phyloP scores from a whole-genome alignment of 2,113 vertebrate species.

The Hippolais icterina region DNA sequence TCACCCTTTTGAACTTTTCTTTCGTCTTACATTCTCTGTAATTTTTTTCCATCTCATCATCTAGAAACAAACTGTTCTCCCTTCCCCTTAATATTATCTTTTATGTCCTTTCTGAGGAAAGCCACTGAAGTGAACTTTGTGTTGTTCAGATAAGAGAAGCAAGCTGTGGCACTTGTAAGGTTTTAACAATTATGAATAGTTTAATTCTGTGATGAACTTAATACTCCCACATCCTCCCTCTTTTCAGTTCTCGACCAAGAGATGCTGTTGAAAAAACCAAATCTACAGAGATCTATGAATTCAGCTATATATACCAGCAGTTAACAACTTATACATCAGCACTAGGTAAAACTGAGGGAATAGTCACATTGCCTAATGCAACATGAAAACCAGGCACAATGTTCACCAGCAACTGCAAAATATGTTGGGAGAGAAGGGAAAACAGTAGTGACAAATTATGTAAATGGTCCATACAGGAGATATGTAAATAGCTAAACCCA shows the following conservation, averaged over 20 bases:
- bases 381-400: neutral
- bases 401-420: neutral
- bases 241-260: conserved; percentile 35
- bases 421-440: neutral
- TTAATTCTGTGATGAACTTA: conserved; percentile 58
- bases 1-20: neutral
- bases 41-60: neutral
- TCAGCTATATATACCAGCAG: conserved; percentile 21
- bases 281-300: conserved; percentile 4
- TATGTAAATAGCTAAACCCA: neutral
- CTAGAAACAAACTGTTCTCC: neutral
- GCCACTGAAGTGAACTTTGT: conserved; percentile 15
- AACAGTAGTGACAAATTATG: neutral
- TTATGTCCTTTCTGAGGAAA: conserved; percentile 15
- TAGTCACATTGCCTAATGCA: neutral
- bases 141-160: conserved; percentile 61
- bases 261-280: neutral
- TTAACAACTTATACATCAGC: neutral
- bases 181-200: conserved; percentile 66
- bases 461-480: neutral
- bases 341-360: neutral
- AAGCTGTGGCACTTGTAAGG: conserved; percentile 28
- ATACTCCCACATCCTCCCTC: conserved; percentile 39
- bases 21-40: neutral
- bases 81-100: neutral